Evolutionary conservation across 64 coral and sea anemone species (phyloP).

Genomic region (Montipora cactus): DNA sequence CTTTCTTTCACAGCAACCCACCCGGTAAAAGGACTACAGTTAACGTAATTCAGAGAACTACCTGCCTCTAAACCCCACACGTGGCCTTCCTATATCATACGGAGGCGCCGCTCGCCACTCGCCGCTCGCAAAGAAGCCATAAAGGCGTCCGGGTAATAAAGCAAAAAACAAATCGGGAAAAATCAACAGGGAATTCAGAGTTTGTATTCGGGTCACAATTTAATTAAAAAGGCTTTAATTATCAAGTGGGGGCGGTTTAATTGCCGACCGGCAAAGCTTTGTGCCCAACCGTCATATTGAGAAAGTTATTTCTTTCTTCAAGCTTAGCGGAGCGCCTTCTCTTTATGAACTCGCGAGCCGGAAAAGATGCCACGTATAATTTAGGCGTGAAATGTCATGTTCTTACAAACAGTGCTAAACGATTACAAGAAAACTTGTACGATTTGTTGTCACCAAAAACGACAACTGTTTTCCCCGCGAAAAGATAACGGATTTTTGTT

Average conservation of each 20-base stretch:
- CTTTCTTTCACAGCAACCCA: not conserved
- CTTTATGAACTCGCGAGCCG: constrained; percentile 22
- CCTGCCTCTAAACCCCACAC: not conserved
- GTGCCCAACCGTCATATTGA: constrained; percentile 21
- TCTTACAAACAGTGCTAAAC: not conserved
- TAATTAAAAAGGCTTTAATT: constrained; percentile 37
- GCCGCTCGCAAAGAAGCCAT: not conserved
- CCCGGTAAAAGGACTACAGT: not conserved
- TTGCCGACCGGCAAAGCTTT: constrained; percentile 20
- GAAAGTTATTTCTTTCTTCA: constrained; percentile 44
- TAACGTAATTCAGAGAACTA: not conserved
- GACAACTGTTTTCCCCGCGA: not conserved
- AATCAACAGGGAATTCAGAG: constrained; percentile 17
- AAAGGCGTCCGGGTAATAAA: not conserved
- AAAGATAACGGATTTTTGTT: constrained; percentile 36
- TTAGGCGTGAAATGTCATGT: not conserved
- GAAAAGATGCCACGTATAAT: constrained; percentile 15
- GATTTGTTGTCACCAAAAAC: too few species aligned
- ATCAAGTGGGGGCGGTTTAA: constrained; percentile 5
- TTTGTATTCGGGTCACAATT: constrained; percentile 27
- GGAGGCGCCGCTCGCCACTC: too few species aligned
- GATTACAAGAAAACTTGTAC: not conserved
- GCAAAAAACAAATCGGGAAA: constrained; percentile 7
- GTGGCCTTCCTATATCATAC: not conserved
- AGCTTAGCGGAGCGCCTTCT: constrained; percentile 1